Conservation (phyloP, 2,113 vertebrate species). For the Tamias sibiricus region DNA sequence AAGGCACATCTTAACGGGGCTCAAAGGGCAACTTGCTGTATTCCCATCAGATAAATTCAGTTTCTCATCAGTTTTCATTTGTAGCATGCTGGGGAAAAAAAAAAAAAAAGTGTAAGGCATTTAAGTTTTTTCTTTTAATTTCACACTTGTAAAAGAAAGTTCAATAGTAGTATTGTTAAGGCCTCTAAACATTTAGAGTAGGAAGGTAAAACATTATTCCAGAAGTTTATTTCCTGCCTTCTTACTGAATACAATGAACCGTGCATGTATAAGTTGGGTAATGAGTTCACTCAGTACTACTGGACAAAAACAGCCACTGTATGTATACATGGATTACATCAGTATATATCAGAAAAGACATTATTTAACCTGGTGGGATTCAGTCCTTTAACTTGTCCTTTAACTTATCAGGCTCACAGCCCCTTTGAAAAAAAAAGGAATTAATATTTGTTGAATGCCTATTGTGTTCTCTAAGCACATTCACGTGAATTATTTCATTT, state of each 20-base stretch:
- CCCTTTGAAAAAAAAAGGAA: conserved; percentile 18
- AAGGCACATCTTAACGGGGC: conserved; percentile 91
- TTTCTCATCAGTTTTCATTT: conserved; percentile 88
- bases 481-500: background rate
- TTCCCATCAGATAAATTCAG: conserved; percentile 86
- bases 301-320: background rate
- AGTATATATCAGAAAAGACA: background rate
- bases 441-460: background rate
- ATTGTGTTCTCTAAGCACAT: background rate
- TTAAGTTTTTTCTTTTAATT: conserved; percentile 77
- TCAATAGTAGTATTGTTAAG: conserved; percentile 19
- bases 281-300: background rate
- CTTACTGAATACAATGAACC: background rate
- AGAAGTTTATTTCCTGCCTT: background rate
- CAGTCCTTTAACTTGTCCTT: background rate
- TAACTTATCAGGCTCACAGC: background rate
- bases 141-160: conserved; percentile 53
- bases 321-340: background rate
- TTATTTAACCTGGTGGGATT: background rate
- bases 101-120: conserved; percentile 68
- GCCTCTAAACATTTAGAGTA: background rate
- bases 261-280: background rate
- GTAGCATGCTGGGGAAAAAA: conserved; percentile 84
- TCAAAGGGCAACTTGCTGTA: conserved; percentile 87
- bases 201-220: background rate